These are phyloP conservation scores for Drosophila miranda DNA, from an alignment of 1,140 invertebrate genomes.

Conservation along the genomic window DNA sequence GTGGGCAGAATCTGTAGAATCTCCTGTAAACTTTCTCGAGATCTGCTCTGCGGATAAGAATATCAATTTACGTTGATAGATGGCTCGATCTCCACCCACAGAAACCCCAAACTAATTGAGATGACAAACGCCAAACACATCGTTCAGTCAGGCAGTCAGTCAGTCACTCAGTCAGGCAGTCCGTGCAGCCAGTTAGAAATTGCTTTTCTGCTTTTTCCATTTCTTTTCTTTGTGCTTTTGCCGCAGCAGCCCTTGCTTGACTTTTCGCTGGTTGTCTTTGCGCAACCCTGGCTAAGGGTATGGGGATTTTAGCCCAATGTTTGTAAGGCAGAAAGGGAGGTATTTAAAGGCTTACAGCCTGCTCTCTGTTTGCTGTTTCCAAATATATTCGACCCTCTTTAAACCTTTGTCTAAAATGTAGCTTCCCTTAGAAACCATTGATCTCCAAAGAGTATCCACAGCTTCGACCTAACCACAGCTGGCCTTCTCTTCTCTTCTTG, in stretches of 20 bases:
- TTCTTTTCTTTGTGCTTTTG: slow-evolving; percentile 19
- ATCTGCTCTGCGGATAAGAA: slow-evolving; percentile 33
- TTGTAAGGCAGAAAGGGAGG: too few relatives aligned
- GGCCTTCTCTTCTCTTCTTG: neutral
- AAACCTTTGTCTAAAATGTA: too few relatives aligned
- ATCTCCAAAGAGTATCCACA: too few relatives aligned
- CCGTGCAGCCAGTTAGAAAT: slow-evolving; percentile 50
- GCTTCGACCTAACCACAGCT: too few relatives aligned
- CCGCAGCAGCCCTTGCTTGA: slow-evolving; percentile 12
- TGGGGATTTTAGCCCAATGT: too few relatives aligned
- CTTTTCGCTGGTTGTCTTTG: slow-evolving; percentile 26
- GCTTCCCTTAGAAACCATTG: too few relatives aligned
- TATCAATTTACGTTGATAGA: slow-evolving; percentile 47
- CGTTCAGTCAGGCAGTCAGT: slow-evolving; percentile 41
- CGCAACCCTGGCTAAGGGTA: neutral
- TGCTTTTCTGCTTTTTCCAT: slow-evolving; percentile 34
- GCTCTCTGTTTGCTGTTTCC: too few relatives aligned
- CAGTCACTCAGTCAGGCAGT: slow-evolving; percentile 17
- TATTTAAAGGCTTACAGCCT: too few relatives aligned
- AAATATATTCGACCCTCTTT: too few relatives aligned
- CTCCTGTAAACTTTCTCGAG: neutral
- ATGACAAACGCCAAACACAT: slow-evolving; percentile 53
- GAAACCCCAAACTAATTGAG: slow-evolving; percentile 38
- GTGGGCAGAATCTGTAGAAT: too few relatives aligned
- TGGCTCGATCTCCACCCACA: slow-evolving; percentile 17